These are phyloP conservation scores for Riparia riparia DNA, from an alignment of 2,113 vertebrate species.

Conservation along the genomic window DNA sequence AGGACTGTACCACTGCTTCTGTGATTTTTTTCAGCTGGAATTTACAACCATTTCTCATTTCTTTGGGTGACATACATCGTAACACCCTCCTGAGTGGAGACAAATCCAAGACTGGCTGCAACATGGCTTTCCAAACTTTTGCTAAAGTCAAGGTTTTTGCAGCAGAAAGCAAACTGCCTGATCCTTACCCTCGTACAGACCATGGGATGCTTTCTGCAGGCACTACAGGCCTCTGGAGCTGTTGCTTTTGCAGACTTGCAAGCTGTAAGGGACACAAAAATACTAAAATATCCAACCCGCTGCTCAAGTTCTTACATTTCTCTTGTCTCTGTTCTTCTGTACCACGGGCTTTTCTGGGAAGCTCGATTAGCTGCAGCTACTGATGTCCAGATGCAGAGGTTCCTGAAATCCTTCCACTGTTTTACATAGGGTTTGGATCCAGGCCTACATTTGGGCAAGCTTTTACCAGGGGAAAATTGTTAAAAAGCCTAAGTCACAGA, in stretches of 20 bases:
- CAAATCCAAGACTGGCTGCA: neutral
- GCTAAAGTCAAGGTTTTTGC: neutral
- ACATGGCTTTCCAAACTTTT: neutral
- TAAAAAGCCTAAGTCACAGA: conserved; percentile 22
- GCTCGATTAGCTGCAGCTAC: neutral
- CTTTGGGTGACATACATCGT: neutral
- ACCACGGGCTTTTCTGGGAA: neutral
- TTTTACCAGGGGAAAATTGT: conserved; percentile 25
- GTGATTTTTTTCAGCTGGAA: neutral
- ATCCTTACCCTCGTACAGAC: neutral
- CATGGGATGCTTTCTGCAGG: neutral
- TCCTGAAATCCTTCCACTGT: conserved; percentile 32
- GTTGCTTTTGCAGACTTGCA: neutral
- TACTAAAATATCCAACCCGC: neutral
- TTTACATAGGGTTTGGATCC: neutral
- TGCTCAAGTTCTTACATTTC: neutral
- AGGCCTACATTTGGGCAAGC: neutral
- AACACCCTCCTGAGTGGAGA: neutral
- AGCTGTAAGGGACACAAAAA: conserved; percentile 1
- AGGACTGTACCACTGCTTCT: neutral
- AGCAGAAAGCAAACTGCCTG: neutral
- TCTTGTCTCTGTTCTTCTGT: conserved; percentile 13
- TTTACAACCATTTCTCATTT: neutral
- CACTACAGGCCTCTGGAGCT: neutral
- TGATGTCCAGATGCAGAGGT: neutral